Conservation (phyloP, 2,888 invertebrate genomes). For the Dicyrtomina minuta region DNA sequence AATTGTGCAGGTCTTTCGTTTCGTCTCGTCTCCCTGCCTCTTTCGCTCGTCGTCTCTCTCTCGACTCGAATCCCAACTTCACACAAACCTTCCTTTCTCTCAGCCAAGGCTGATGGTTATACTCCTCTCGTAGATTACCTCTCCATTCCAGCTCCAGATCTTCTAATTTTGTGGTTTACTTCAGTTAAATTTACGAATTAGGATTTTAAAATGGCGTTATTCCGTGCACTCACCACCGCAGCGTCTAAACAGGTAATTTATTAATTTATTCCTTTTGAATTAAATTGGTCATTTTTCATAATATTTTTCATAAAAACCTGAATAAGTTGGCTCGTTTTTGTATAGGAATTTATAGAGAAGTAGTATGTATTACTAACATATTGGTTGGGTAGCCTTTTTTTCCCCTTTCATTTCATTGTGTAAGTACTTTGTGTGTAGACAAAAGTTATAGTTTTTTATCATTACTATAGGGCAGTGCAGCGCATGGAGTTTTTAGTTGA, state of each 20-base stretch:
- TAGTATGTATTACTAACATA: no score
- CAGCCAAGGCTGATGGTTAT: slow-evolving; percentile 2
- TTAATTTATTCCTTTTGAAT: background rate
- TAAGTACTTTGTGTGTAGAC: no score
- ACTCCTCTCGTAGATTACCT: slow-evolving; percentile 8
- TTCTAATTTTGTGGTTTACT: no score
- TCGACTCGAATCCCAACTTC: background rate
- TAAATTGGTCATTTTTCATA: background rate
- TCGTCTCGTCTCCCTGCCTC: background rate
- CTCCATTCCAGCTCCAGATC: background rate
- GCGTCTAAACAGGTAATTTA: slow-evolving; percentile 9
- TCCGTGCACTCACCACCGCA: background rate
- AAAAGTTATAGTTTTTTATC: no score
- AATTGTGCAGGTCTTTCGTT: background rate
- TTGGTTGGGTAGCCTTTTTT: background rate
- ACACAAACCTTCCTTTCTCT: background rate
- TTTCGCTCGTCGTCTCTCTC: background rate
- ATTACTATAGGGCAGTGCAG: no score
- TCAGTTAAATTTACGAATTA: no score
- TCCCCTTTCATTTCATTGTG: no score
- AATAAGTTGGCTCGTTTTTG: no score
- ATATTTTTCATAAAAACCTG: no score
- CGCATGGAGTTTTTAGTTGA: no score
- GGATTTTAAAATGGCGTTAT: slow-evolving; percentile 16
- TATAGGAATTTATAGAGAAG: no score